Base-by-base conservation (phyloP, 2,113 vertebrate genomes). In the Neopipo cinnamomea region DNA sequence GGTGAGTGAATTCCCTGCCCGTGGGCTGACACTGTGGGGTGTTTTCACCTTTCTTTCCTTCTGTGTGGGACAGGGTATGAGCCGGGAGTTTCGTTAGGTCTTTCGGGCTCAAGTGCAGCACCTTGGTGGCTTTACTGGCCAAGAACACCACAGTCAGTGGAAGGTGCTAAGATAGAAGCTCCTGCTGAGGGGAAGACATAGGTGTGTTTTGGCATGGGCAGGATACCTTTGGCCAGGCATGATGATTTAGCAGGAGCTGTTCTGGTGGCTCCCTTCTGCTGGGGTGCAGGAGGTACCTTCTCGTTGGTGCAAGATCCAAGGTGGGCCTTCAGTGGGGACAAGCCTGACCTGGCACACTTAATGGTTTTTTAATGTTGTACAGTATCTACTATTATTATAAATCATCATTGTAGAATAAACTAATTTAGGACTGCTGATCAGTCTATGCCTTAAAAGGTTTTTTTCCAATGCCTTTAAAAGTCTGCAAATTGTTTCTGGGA, bases 151-250 rank as follows among this genome's bases (percentile, higher is more conserved):
- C 19, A 13, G 27, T 12, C 25, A 16, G 31, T 17, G 12, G 47
- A 27, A 66, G 50, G 44, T 27, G 49, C 33, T 33, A 14, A 30
- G 22, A 11, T 21, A 42, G 47, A 11, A 50, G 33, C 21, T 53
- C 21, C 33, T 78, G 39, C 35, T 22, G 42, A 14, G 6, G 21
- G 10, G n/a, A 44, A 85, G 23, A 27, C 27, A 13, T 7, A 4
- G 0, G 1, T 31, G 13, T 23, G 35, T 17, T 52, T 65, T 70
- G 63, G 25, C 10, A 9, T 0, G 30, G 22, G 19, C 27, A 68
- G 39, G 30, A 33, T 16, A 20, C 39, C 3, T 35, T 81, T 49
- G 30, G 27, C 62, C 31, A 70, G 27, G 17, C 49, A 28, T 14
- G 35, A 23, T 11, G 39, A 47, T n/a, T 55, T 33, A 78, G 46